Conservation (phyloP, 2,797 vertebrate genomes). For the Anguilla marmorata region DNA sequence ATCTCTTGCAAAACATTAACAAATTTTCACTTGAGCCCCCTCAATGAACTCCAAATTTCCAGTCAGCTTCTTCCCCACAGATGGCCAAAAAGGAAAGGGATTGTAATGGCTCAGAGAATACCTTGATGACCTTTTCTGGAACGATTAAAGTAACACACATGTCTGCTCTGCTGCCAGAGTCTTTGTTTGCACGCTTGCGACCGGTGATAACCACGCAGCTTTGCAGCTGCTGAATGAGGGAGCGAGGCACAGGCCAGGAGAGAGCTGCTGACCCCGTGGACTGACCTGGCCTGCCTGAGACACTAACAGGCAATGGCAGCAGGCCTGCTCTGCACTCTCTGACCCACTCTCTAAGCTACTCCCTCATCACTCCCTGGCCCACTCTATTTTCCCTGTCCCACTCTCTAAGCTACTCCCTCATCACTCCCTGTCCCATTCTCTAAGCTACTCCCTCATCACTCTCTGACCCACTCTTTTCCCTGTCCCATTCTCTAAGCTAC, state of each 20-base stretch:
- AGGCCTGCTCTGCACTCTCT: neutral
- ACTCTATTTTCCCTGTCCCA: neutral
- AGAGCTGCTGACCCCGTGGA: neutral
- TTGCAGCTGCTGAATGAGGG: constrained; percentile 10
- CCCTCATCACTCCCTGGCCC: neutral
- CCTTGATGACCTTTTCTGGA: constrained; percentile 19
- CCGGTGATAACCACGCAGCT: neutral
- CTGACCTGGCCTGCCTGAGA: neutral
- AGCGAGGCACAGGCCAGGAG: neutral
- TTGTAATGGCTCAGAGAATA: constrained; percentile 23
- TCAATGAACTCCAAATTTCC: neutral
- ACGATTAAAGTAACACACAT: constrained; percentile 2
- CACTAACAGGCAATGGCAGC: neutral
- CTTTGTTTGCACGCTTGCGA: neutral
- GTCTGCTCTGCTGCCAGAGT: constrained; percentile 7
- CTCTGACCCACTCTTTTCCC: neutral
- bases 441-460: neutral
- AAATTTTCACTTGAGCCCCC: neutral
- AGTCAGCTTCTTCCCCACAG: neutral
- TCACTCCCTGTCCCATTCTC: neutral
- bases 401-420: neutral
- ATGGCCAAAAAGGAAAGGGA: neutral
- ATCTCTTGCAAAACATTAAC: constrained; percentile 13
- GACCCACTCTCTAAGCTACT: neutral
- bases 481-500: neutral